These are phyloP conservation scores for Labrus mixtus DNA, from an alignment of 2,113 vertebrate species.

Conservation along the genomic window DNA sequence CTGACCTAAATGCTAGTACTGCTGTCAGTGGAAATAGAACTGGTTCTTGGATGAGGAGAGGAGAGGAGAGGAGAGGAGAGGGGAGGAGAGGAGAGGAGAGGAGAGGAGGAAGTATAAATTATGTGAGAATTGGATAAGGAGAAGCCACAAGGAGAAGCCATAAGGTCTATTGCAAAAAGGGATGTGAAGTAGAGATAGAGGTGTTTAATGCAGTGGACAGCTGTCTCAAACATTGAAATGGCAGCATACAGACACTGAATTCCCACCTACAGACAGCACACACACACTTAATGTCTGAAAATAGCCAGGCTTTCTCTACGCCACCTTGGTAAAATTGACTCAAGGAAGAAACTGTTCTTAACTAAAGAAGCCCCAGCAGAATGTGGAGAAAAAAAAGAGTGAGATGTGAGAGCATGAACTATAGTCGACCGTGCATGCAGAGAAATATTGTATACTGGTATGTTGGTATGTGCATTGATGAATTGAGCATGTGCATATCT, in stretches of 20 bases:
- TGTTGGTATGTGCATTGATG: background rate
- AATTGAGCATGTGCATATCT: background rate
- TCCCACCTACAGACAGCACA: constrained; percentile 4
- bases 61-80: background rate
- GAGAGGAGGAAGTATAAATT: constrained; percentile 11
- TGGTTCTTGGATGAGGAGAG: constrained; percentile 29
- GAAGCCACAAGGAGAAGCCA: constrained; percentile 13
- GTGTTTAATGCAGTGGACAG: constrained; percentile 19
- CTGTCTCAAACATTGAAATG: constrained; percentile 27
- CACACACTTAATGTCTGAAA: constrained; percentile 21
- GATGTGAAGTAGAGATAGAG: constrained; percentile 8
- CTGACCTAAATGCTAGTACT: constrained; percentile 78
- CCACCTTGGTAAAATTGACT: constrained; percentile 30
- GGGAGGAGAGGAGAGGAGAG: too few relatives aligned
- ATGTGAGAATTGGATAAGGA: constrained; percentile 33
- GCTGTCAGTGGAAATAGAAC: constrained; percentile 68
- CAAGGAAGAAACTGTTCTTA: constrained; percentile 36
- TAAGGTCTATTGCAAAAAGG: constrained; percentile 11
- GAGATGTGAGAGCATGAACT: constrained; percentile 9
- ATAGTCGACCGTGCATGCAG: background rate
- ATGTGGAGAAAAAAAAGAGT: constrained; percentile 25
- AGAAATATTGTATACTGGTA: background rate
- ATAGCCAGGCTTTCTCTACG: constrained; percentile 28
- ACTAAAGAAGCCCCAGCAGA: constrained; percentile 26
- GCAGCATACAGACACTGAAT: constrained; percentile 18